Conservation (phyloP, 2,797 vertebrate species). For the Rhadinocentrus ornatus region DNA sequence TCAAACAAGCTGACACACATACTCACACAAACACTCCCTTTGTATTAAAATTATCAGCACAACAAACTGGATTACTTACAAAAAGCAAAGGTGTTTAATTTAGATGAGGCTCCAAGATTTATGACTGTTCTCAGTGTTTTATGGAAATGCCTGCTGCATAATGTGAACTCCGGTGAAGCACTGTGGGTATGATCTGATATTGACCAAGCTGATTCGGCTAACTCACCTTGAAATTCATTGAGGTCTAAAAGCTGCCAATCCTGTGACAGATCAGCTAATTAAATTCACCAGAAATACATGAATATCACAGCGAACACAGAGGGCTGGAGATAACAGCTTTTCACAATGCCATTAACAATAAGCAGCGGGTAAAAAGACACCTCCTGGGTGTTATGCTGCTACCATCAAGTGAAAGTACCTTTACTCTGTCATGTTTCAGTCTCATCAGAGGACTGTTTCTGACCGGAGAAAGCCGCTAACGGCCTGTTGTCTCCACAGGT, state of each 20-base stretch:
- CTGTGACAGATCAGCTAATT: constrained; percentile 34
- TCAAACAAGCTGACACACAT: constrained; percentile 9
- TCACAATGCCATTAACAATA: constrained; percentile 22
- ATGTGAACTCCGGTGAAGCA: constrained; percentile 26
- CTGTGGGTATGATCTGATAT: constrained; percentile 36
- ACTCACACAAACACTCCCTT: constrained; percentile 25
- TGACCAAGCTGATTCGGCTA: constrained; percentile 41
- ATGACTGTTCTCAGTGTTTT: constrained; percentile 53
- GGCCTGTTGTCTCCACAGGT: constrained; percentile 60
- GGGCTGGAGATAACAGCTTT: constrained; percentile 3
- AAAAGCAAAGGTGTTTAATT: constrained; percentile 51
- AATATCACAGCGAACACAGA: constrained; percentile 19
- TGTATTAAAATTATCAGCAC: constrained; percentile 46
- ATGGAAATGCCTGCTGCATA: constrained; percentile 56
- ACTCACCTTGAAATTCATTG: constrained; percentile 41
- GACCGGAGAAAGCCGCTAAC: constrained; percentile 61
- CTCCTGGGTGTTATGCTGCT: constrained; percentile 47
- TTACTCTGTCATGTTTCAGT: constrained; percentile 39
- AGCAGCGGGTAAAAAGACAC: constrained; percentile 25
- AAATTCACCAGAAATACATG: constrained; percentile 14
- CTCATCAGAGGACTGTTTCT: constrained; percentile 63
- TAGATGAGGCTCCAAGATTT: constrained; percentile 54
- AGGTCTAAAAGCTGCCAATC: constrained; percentile 37
- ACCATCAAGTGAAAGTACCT: constrained; percentile 41
- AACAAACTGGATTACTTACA: constrained; percentile 46